Base-by-base conservation (phyloP, 2,797 vertebrate species). In the Clarias platycephalus region DNA sequence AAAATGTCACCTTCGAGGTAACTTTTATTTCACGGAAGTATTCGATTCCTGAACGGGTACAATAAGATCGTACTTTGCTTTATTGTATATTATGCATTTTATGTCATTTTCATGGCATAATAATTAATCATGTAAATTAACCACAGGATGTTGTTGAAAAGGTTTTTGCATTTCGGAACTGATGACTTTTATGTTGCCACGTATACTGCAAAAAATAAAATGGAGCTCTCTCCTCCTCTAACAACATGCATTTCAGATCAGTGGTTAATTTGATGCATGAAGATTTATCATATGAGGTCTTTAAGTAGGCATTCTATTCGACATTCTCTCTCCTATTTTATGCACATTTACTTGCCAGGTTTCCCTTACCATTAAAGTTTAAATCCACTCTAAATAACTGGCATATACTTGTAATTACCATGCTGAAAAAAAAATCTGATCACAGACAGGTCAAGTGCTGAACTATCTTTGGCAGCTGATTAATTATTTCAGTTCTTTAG, bases 1-100 rank as follows among this genome's bases (percentile, higher is more conserved):
- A 72, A n/a, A 62, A 60, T 63, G 26, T 49, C 57, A 22, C 1
- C 66, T 63, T 84, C n/a, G 44, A 84, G 83, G 83, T 80, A 84
- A 72, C 7, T 72, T 70, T 60, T 62, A 63, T 28, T 72, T 80
- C 37, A 63, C 67, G 58, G 76, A 80, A 84, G 76, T 84, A 40
- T 8, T 20, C 10, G 63, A 75, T 28, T 71, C 18, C 55, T 62
- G 13, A 49, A 31, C 26, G 5, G 5, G 20, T 57, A 0, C 26
- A 57, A 53, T 18, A 26, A 44, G 5, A 18, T 9, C 8, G 5
- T 22, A 22, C 20, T 37, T n/a, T 72, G 1, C 28, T 16, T n/a
- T 26, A 8, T 74, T 31, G 6, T 44, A 24, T 70, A 8, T 53
- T 68, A 70, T 24, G 31, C 2, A 18, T 9, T 26, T 24, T 2